Evolutionary conservation across 2,797 vertebrate species (phyloP).

Genomic region (Loris lydekkerianus): DNA sequence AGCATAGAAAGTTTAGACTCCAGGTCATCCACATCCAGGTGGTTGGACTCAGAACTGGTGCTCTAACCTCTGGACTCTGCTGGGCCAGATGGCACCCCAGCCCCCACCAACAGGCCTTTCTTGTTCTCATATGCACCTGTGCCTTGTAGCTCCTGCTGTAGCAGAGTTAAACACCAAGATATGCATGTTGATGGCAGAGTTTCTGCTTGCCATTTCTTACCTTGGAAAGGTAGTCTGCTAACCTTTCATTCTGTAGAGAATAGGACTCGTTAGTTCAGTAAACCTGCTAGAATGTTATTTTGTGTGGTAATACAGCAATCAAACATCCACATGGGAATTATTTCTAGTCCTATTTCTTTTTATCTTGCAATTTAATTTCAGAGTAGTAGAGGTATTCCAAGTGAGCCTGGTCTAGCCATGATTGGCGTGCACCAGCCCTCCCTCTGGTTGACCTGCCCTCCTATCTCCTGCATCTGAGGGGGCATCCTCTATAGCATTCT

Average conservation of each 20-base stretch:
- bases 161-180: background rate
- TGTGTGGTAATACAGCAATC: background rate
- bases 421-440: background rate
- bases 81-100: background rate
- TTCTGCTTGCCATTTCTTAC: background rate
- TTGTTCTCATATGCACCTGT: background rate
- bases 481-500: background rate
- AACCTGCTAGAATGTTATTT: background rate
- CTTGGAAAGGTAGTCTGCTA: background rate
- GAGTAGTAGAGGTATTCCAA: background rate
- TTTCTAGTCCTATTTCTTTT: background rate
- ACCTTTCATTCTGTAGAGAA: conserved; percentile 1
- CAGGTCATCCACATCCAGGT: background rate
- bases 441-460: background rate
- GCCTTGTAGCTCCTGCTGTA: background rate
- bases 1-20: background rate
- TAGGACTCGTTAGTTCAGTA: background rate
- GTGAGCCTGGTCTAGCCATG: background rate
- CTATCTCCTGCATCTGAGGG: background rate
- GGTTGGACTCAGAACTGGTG: background rate
- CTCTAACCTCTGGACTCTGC: background rate
- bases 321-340: background rate
- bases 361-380: background rate
- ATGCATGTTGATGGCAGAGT: too few species aligned
- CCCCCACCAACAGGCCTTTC: background rate